Conservation (phyloP, 2,797 vertebrate species). For the Crenuchus spilurus region DNA sequence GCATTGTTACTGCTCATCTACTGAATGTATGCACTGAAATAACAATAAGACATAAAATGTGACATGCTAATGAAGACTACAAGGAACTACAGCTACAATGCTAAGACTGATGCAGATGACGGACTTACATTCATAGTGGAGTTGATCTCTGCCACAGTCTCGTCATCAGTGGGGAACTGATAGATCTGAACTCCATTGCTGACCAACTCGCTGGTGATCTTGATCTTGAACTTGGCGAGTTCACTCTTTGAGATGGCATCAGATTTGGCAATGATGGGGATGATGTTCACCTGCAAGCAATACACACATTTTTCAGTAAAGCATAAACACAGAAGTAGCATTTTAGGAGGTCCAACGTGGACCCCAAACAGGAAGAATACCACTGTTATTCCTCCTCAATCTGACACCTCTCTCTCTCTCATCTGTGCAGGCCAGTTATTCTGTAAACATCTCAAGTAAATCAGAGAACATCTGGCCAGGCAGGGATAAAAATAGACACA, state of each 20-base stretch:
- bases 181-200: slow-evolving; percentile 99
- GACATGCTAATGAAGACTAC: no score
- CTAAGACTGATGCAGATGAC: neutral
- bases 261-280: slow-evolving; percentile 96
- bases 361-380: neutral
- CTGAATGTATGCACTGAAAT: no score
- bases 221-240: slow-evolving; percentile 97
- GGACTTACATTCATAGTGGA: slow-evolving; percentile 97
- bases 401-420: neutral
- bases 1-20: no score
- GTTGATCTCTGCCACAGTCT: slow-evolving; percentile 96
- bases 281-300: slow-evolving; percentile 90
- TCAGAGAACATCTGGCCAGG: slow-evolving; percentile 47
- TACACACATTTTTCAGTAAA: neutral
- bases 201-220: slow-evolving; percentile 97
- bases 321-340: neutral
- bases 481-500: slow-evolving; percentile 43
- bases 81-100: neutral
- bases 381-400: slow-evolving; percentile 12
- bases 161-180: slow-evolving; percentile 97
- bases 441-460: slow-evolving; percentile 17
- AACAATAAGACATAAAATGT: no score
- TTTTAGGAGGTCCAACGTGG: neutral
- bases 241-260: slow-evolving; percentile 98
- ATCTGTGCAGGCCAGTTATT: neutral